Conservation (phyloP, 2,797 vertebrate genomes). For the Sebastolobus altivelis region DNA sequence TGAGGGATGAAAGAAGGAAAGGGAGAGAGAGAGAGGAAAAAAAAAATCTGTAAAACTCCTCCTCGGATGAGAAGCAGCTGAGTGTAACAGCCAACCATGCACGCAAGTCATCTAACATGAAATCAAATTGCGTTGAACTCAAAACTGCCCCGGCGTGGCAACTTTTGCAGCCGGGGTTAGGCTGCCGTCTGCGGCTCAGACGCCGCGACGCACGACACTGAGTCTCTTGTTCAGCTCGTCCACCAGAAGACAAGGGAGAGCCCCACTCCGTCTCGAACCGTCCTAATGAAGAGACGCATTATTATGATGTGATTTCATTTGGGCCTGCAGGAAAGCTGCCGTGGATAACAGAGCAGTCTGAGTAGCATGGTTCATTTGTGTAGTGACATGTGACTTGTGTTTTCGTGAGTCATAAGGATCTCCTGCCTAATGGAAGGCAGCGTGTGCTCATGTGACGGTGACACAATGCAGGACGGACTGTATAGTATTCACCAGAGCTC, state of each 20-base stretch:
- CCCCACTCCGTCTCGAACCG: slow-evolving; percentile 66
- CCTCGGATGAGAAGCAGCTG: slow-evolving; percentile 71
- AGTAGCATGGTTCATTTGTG: slow-evolving; percentile 84
- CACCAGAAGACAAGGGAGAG: slow-evolving; percentile 73
- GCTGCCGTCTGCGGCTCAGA: slow-evolving; percentile 61
- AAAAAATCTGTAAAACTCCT: slow-evolving; percentile 65
- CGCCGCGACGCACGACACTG: slow-evolving; percentile 73
- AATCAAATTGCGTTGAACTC: slow-evolving; percentile 79
- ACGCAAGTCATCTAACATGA: slow-evolving; percentile 77
- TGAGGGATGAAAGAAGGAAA: slow-evolving; percentile 40
- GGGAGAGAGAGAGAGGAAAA: slow-evolving; percentile 13
- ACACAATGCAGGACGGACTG: slow-evolving; percentile 82
- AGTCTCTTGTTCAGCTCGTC: slow-evolving; percentile 75
- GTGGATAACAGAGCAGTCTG: slow-evolving; percentile 74
- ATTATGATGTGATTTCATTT: slow-evolving; percentile 84
- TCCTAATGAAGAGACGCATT: slow-evolving; percentile 83
- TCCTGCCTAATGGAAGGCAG: slow-evolving; percentile 85
- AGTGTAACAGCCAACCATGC: slow-evolving; percentile 72
- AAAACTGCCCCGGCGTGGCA: slow-evolving; percentile 76
- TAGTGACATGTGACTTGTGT: slow-evolving; percentile 87
- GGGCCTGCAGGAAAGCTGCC: slow-evolving; percentile 69
- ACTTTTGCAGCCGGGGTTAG: slow-evolving; percentile 70
- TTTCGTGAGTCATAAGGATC: slow-evolving; percentile 86
- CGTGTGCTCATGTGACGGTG: slow-evolving; percentile 85
- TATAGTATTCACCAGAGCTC: slow-evolving; percentile 76